Evolutionary conservation across 2,113 vertebrate species (phyloP).

Genomic region (Chloropsis hardwickii): DNA sequence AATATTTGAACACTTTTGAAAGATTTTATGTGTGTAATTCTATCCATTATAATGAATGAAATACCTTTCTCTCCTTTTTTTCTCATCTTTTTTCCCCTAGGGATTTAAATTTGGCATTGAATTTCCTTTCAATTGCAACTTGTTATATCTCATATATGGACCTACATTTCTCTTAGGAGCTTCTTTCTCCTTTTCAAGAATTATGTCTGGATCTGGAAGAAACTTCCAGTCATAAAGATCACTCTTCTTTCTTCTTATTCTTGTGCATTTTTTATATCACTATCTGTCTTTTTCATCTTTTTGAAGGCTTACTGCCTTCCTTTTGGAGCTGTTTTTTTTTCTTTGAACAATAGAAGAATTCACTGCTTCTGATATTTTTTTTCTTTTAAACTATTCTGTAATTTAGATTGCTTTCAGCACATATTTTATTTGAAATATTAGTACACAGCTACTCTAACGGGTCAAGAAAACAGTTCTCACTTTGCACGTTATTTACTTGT

Average conservation of each 20-base stretch:
- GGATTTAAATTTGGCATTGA: not conserved
- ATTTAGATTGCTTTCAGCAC: not conserved
- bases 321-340: not conserved
- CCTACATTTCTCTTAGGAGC: not conserved
- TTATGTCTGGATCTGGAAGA: not conserved
- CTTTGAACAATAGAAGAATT: not conserved
- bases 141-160: not conserved
- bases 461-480: not conserved
- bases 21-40: not conserved
- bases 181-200: not conserved
- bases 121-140: not conserved
- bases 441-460: not conserved
- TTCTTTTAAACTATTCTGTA: not conserved
- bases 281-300: not conserved
- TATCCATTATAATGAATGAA: not conserved
- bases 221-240: not conserved
- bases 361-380: not conserved
- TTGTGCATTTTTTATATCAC: not conserved
- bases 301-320: not conserved
- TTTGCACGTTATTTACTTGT: not conserved
- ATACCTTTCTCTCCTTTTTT: not conserved
- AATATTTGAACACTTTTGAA: conserved; percentile 10
- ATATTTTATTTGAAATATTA: not conserved
- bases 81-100: not conserved
- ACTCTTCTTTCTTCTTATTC: not conserved